Percentiles rank a stretch among this genome's conserved stretches.
phyloP scores from a whole-genome alignment of 2,113 vertebrate genomes.

The Recurvirostra avosetta region DNA sequence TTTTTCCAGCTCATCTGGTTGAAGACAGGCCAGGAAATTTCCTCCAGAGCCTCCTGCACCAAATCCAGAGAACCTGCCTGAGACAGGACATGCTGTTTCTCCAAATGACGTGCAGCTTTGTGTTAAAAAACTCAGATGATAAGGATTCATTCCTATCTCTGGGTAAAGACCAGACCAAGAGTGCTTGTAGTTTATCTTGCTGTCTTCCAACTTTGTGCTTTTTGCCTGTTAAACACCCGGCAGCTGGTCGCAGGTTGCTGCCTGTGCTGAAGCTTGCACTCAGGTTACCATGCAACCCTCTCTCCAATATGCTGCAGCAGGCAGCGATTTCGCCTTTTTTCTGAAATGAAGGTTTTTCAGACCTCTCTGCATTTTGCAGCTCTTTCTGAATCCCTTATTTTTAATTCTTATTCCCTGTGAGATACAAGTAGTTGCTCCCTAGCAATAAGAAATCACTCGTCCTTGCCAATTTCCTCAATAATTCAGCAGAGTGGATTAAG shows the following conservation, averaged over 20 bases:
- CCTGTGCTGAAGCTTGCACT: not conserved
- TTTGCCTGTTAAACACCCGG: not conserved
- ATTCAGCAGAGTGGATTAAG: not conserved
- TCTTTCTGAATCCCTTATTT: not conserved
- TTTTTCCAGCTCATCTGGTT: not conserved
- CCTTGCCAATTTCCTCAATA: not conserved
- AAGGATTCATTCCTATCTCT: not conserved
- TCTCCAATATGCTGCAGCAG: accelerated
- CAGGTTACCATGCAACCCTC: not conserved
- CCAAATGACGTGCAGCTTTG: not conserved
- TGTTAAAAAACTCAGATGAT: accelerated
- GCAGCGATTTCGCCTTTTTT: too few relatives aligned
- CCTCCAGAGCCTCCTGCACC: not conserved
- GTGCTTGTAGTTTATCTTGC: not conserved
- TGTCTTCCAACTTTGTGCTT: too few relatives aligned
- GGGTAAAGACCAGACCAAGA: not conserved
- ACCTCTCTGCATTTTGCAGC: not conserved
- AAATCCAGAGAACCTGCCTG: not conserved
- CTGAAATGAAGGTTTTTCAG: not conserved
- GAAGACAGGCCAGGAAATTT: not conserved
- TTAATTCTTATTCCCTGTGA: not conserved
- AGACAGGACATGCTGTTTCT: not conserved
- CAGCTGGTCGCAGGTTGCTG: not conserved
- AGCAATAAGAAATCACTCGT: not conserved
- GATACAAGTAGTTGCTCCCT: not conserved